phyloP scores from a whole-genome alignment of 2,797 vertebrate genomes.

The Mus minutoides region DNA sequence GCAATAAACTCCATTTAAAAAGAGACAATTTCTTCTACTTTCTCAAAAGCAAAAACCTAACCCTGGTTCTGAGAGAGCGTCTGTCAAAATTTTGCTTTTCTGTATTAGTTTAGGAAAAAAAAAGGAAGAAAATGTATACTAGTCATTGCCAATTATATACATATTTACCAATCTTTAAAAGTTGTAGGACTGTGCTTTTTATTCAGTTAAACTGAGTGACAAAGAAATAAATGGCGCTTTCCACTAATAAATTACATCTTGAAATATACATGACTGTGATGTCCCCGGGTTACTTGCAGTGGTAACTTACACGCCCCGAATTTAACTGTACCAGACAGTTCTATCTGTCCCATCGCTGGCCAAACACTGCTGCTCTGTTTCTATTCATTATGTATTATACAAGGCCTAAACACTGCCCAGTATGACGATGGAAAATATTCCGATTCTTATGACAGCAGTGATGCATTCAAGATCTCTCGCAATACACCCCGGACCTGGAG shows the following conservation, averaged over 20 bases:
- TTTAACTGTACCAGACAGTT: constrained; percentile 84
- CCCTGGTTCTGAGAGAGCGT: background rate
- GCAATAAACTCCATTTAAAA: constrained; percentile 8
- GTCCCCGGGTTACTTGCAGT: constrained; percentile 75
- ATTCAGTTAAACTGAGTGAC: constrained; percentile 40
- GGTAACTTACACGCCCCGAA: constrained; percentile 83
- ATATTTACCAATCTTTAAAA: constrained; percentile 69
- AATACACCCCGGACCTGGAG: constrained; percentile 24
- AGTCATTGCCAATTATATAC: constrained; percentile 56
- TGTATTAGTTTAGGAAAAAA: constrained; percentile 44
- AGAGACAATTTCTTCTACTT: background rate
- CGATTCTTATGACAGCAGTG: constrained; percentile 64
- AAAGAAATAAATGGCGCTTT: constrained; percentile 46
- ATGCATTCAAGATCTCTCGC: constrained; percentile 63
- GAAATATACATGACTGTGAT: constrained; percentile 68
- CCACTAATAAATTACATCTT: constrained; percentile 74
- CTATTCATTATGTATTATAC: constrained; percentile 79
- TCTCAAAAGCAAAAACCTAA: constrained; percentile 43
- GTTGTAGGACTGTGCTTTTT: constrained; percentile 61
- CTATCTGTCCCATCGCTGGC: constrained; percentile 83
- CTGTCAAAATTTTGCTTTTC: constrained; percentile 52
- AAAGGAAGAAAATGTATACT: background rate
- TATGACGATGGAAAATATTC: constrained; percentile 34
- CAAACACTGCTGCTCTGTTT: constrained; percentile 84
- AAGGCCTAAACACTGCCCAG: constrained; percentile 70